Conservation (phyloP, 2,797 vertebrate genomes). For the Anguilla pacifica region DNA sequence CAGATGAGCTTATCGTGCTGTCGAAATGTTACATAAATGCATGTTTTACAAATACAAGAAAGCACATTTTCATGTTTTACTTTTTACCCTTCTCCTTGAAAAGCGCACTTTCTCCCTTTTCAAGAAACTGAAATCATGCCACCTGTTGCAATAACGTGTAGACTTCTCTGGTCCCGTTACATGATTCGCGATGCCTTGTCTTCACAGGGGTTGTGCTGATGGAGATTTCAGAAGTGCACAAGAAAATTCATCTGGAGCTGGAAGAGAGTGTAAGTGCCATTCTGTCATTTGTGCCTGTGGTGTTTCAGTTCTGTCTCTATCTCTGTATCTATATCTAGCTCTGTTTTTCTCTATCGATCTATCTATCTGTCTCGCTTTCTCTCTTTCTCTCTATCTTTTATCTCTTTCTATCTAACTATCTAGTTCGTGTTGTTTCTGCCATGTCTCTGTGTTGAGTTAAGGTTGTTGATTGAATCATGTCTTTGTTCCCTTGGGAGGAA, state of each 20-base stretch:
- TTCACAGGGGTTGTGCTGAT: conserved; percentile 86
- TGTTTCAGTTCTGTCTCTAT: not conserved
- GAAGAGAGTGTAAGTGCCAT: conserved; percentile 87
- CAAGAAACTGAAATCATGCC: not conserved
- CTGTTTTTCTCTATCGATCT: not conserved
- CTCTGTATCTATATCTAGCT: not conserved
- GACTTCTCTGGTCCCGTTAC: not conserved
- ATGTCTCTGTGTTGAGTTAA: not conserved
- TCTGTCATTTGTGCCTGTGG: not conserved
- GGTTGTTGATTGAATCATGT: conserved; percentile 21
- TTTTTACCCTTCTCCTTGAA: not conserved
- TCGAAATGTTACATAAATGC: not conserved
- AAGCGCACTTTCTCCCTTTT: not conserved
- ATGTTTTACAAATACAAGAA: not conserved
- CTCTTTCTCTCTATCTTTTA: not conserved
- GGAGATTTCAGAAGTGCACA: conserved; percentile 90
- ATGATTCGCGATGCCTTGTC: conserved; percentile 20
- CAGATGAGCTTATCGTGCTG: not conserved
- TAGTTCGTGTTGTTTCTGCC: not conserved
- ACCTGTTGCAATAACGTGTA: not conserved
- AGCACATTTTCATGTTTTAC: too few species aligned
- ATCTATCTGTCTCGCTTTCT: not conserved
- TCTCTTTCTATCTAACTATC: not conserved
- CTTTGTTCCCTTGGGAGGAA: not conserved
- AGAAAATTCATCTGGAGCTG: conserved; percentile 83